Evolutionary conservation across 2,797 vertebrate species (phyloP), one percentile per base, ranked within the genome.

Genomic region (Simalia tracyae): DNA sequence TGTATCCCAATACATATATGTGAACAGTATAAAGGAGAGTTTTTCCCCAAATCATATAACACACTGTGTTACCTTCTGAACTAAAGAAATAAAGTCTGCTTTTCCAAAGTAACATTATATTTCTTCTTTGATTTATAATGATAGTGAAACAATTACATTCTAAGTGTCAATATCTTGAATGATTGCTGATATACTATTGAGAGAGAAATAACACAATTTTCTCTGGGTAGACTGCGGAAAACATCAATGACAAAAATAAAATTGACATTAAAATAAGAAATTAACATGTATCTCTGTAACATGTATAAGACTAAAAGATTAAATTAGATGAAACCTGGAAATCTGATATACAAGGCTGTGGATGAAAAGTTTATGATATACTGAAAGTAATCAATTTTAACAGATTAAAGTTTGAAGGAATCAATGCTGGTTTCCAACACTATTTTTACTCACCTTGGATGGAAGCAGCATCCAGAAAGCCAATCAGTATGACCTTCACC

Each of bases 401-500:
- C 19, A 81, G 72, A 42, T 81, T 46, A 46, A 81, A 42, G 1
- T 19, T 92, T 64, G 68, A 50, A 93, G 87, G 94, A 89, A 94
- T 93, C 19, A 92, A 93, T 54, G 10, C 54, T 88, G 0, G 2
- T 2, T 61, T 84, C 54, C 63, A 92, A 91, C 11, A 9, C 56
- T 89, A n/a, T 86, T 59, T 94, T 84, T 81, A 97, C 98, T 97
- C 86, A 98, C 98, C 97, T 98, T 91, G 98, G 98, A 87, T 98
- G 97, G 94, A 99, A 98, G 95, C 97, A 97, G 97, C 98, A 98
- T 86, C 96, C 96, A 0, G 98, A 98, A 91, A 99, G 95, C 98
- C 98, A 98, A 86, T 98, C 98, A 0, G 97, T 97, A 96, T 99
- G 99, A 5, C 98, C 98, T 81, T 98, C 96, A 6, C 97, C 98